Percentiles rank a stretch among this genome's conserved stretches.
phyloP scores from a whole-genome alignment of 2,113 vertebrate species.

The Burhinus bistriatus region DNA sequence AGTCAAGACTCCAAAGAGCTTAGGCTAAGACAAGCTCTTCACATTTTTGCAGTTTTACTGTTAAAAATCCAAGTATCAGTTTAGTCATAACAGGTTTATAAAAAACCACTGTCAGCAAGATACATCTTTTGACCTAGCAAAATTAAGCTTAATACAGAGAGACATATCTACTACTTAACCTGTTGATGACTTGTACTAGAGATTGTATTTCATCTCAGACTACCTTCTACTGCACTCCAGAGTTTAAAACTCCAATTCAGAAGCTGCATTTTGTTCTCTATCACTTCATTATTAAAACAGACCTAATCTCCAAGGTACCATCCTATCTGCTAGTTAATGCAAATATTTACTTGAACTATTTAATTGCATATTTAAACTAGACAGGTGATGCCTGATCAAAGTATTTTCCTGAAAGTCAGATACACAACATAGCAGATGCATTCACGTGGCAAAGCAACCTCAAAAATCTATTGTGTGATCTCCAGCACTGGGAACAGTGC shows the following conservation, averaged over 20 bases:
- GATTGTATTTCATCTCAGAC: neutral
- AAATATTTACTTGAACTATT: constrained; percentile 52
- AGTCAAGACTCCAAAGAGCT: neutral
- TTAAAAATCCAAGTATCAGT: neutral
- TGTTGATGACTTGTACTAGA: neutral
- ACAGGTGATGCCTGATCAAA: constrained; percentile 34
- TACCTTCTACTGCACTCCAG: neutral
- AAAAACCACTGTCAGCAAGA: neutral
- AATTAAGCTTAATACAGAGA: neutral
- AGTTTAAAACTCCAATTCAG: neutral
- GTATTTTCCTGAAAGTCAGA: constrained; percentile 1
- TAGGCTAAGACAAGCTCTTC: neutral
- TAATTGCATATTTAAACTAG: constrained; percentile 40
- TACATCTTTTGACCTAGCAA: neutral
- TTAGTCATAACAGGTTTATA: neutral
- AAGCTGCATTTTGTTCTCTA: constrained; percentile 1
- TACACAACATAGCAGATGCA: neutral
- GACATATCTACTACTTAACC: neutral
- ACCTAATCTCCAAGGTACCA: constrained; percentile 3
- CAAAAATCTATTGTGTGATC: neutral
- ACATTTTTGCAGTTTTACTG: neutral
- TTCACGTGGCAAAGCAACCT: neutral
- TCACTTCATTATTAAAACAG: constrained; percentile 36
- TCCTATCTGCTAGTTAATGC: constrained; percentile 30
- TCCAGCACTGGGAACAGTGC: neutral